Evolutionary conservation across 37 sponge, comb jelly and placozoan genomes (phyloP), one percentile per base, ranked within the genome.

Genomic region (Ianthella basta): DNA sequence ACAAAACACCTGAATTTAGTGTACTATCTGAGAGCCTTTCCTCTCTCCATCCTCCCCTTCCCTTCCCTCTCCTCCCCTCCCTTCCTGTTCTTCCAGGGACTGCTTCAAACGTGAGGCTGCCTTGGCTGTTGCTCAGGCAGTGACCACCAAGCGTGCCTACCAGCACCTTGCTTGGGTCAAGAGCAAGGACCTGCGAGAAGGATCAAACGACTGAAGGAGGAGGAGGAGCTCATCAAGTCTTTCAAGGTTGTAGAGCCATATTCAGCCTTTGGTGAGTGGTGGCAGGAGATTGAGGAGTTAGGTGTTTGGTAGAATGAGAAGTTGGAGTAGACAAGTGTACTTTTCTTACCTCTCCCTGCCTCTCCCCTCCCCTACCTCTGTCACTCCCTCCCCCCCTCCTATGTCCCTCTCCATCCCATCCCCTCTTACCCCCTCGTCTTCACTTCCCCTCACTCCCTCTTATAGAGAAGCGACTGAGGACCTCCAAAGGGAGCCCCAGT

Each of bases 131-230:
- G 61, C 89, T 23, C 93, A 93, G 57, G 56, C 85, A 15, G 55
- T 80, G 32, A 87, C 87, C 8, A 80, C 87, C 21, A 84, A 87
- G 57, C 83, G 93, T 74, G 93, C 90, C 39, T 36, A 86, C 36
- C 83, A 81, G 60, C 93, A 93, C 73, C 87, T 87, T 19, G 93
- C 90, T 13, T 93, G 93, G 93, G 87, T 75, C 3, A 83, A 81
- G 30, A 81, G 65, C 61, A 93, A 93, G 63, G 85, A 87, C n/a
- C 55, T 93, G 15, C 59, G 33, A 67, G 72, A 32, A 79, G 86
- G 56, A 83, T 89, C 19, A 83, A 57, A 40, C 55, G 72, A 24
- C 55, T 92, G 72, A 86, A 89, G 61, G 41, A 57, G 13, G 61
- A 60, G 25, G 61, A 80, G 35, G 81, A 60, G 30, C 32, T 75